A percentile compares a stretch with the other conserved stretches of the same genome.
These are phyloP conservation scores for Sisor rabdophorus DNA, from an alignment of 2,113 vertebrate species.

Conservation along the genomic window DNA sequence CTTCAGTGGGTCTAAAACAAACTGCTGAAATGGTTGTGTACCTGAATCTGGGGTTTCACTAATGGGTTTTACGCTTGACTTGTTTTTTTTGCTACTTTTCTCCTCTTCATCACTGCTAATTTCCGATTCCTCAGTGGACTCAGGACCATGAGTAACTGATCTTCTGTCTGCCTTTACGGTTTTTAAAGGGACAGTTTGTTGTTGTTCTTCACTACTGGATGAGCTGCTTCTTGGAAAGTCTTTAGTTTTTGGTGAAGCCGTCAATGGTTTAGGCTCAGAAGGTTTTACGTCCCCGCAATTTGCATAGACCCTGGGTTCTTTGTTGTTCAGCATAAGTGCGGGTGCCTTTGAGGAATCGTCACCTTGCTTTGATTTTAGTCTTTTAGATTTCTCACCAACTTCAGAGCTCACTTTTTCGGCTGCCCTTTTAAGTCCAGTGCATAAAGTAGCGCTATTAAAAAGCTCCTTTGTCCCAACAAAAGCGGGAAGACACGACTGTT, in stretches of 20 bases:
- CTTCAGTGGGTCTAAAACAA: slow-evolving; percentile 46
- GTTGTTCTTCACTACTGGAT: not conserved
- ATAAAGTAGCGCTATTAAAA: not conserved
- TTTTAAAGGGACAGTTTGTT: not conserved
- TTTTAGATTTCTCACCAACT: slow-evolving; percentile 10
- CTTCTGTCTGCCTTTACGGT: not conserved
- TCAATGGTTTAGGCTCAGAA: not conserved
- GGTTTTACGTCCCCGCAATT: not conserved
- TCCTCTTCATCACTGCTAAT: slow-evolving; percentile 55
- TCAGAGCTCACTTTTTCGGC: not conserved
- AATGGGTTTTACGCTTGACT: not conserved
- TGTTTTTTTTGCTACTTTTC: not conserved
- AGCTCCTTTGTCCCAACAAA: slow-evolving; percentile 77
- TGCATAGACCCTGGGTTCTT: not conserved
- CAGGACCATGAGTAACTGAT: slow-evolving; percentile 35
- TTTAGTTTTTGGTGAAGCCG: not conserved
- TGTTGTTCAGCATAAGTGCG: not conserved
- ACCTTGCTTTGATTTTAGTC: not conserved
- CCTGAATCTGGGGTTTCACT: slow-evolving; percentile 19
- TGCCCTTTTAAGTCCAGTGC: slow-evolving; percentile 30
- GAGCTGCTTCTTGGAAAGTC: slow-evolving; percentile 19
- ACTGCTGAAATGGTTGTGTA: not conserved
- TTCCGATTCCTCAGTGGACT: slow-evolving; percentile 42
- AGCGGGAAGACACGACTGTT: slow-evolving; percentile 62
- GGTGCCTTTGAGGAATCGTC: not conserved